Conservation (phyloP, 2,113 vertebrate species). For the Perognathus longimembris region DNA sequence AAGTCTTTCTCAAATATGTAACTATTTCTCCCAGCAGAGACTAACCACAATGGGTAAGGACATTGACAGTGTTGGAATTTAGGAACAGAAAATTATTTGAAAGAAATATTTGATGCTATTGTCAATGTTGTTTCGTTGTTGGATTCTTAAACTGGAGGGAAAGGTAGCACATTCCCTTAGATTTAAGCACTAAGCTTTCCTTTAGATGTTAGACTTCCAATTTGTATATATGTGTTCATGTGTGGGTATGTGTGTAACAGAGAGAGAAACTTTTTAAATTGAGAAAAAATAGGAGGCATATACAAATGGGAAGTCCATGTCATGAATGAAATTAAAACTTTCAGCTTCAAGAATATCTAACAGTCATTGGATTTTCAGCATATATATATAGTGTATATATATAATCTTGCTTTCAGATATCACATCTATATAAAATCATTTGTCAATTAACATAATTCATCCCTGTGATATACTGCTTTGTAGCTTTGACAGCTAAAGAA, state of each 20-base stretch:
- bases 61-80: not conserved
- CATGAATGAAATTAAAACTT: conserved; percentile 40
- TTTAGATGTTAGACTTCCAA: too few species aligned
- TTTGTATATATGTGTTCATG: too few species aligned
- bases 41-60: not conserved
- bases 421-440: conserved; percentile 37
- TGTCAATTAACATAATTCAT: conserved; percentile 62
- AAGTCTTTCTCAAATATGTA: conserved; percentile 49
- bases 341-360: conserved; percentile 41
- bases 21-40: conserved; percentile 14
- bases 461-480: conserved; percentile 9
- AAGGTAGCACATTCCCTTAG: not conserved
- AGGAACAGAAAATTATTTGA: conserved; percentile 39
- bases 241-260: not conserved
- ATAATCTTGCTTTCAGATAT: not conserved
- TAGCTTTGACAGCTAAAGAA: conserved; percentile 21
- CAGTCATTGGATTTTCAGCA: conserved; percentile 32
- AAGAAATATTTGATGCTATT: conserved; percentile 12
- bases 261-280: not conserved
- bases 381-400: conserved; percentile 17
- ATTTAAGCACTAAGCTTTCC: not conserved
- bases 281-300: not conserved
- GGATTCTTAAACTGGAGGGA: not conserved
- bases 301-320: not conserved
- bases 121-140: not conserved